phyloP scores from a whole-genome alignment of 1,140 invertebrate genomes.

The Heliconius nattereri region DNA sequence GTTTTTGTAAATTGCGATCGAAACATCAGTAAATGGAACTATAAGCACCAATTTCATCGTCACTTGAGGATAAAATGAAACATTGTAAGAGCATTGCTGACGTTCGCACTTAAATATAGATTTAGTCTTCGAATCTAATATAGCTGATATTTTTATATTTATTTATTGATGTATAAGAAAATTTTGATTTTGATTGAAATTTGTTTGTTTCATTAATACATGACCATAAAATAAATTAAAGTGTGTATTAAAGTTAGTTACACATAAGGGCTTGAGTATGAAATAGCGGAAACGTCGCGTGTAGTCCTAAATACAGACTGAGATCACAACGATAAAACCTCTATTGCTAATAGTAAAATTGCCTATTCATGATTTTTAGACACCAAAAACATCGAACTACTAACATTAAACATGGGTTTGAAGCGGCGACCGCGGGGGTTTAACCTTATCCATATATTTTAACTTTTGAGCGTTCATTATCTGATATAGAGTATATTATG shows the following conservation, averaged over 20 bases:
- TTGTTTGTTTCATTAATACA: not conserved
- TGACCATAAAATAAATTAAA: not conserved
- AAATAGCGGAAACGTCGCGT: not conserved
- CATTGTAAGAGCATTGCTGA: not conserved
- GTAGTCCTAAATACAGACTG: slow-evolving; percentile 9
- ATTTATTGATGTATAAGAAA: not conserved
- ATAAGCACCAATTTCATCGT: not conserved
- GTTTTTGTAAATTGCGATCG: too few relatives aligned
- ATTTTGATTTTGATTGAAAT: not conserved
- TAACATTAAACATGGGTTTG: not conserved
- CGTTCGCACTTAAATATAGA: not conserved
- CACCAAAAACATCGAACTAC: not conserved
- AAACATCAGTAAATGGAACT: too few relatives aligned
- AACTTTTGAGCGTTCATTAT: slow-evolving; percentile 3
- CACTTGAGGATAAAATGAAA: not conserved
- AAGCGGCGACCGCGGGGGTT: slow-evolving; percentile 8
- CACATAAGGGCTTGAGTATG: not conserved
- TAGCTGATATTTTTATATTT: too few relatives aligned
- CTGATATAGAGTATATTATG: not conserved
- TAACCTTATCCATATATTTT: not conserved
- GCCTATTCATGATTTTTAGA: not conserved
- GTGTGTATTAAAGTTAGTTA: not conserved
- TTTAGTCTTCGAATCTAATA: not conserved
- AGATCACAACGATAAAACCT: slow-evolving; percentile 24
- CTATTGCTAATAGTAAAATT: not conserved